Conservation (phyloP, 2,797 vertebrate species). For the Chelidonichthys spinosus region DNA sequence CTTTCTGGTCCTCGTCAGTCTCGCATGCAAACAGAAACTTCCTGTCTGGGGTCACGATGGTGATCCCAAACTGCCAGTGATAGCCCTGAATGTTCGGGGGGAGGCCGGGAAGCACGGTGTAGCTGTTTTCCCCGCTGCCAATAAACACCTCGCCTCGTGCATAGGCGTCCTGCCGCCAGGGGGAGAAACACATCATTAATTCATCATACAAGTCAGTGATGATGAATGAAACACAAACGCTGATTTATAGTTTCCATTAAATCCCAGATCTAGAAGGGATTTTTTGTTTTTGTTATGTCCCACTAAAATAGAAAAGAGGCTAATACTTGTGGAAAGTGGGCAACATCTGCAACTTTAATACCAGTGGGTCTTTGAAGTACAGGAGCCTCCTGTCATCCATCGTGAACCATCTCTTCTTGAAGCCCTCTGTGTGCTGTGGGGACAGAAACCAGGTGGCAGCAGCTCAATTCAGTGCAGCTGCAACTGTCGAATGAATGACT, state of each 20-base stretch:
- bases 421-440: constrained; percentile 93
- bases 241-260: neutral
- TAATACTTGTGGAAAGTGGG: neutral
- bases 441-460: constrained; percentile 12
- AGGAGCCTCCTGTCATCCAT: constrained; percentile 97
- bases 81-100: constrained; percentile 87
- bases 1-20: constrained; percentile 87
- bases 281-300: neutral
- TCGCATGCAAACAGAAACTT: constrained; percentile 95
- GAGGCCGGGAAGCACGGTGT: constrained; percentile 89
- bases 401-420: constrained; percentile 98
- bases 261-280: neutral
- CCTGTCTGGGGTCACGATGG: constrained; percentile 93
- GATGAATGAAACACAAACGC: constrained; percentile 1
- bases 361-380: constrained; percentile 99
- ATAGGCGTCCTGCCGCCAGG: constrained; percentile 90
- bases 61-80: constrained; percentile 93
- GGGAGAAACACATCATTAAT: neutral
- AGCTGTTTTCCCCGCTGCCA: constrained; percentile 92
- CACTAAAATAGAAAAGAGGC: neutral
- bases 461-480: neutral
- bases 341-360: constrained; percentile 72
- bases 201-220: neutral
- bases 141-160: constrained; percentile 96
- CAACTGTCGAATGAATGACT: neutral